A percentile compares a stretch with the other conserved stretches of the same genome.
Conservation (phyloP, 2,888 invertebrate species). For the Theretra japonica region DNA sequence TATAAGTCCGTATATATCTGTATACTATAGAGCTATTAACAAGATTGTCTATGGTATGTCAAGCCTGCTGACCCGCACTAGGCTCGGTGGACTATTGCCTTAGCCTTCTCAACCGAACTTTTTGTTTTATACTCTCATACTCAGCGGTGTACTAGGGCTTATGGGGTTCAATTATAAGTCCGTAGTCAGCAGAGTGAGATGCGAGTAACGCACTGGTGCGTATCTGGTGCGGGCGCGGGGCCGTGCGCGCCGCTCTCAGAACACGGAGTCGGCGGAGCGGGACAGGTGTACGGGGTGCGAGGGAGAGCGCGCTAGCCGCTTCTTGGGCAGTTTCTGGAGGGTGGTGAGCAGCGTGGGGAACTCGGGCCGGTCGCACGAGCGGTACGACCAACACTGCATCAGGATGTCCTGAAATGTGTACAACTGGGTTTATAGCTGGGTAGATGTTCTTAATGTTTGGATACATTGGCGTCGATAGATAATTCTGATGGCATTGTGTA, state of each 20-base stretch:
- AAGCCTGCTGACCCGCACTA: no score
- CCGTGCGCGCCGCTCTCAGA: conserved; percentile 77
- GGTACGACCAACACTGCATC: conserved; percentile 98
- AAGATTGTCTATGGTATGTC: no score
- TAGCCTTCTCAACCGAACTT: no score
- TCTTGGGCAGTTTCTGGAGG: conserved; percentile 96
- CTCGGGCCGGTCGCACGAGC: conserved; percentile 93
- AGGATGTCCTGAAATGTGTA: conserved; percentile 91
- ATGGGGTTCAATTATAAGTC: neutral
- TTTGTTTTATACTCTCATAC: no score
- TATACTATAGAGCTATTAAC: no score
- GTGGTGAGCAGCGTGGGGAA: conserved; percentile 93
- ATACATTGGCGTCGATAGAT: no score
- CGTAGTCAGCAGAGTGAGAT: neutral
- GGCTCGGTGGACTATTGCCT: no score
- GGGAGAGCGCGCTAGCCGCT: conserved; percentile 97
- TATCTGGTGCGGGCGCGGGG: neutral
- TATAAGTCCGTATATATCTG: no score
- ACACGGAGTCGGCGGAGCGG: conserved; percentile 97
- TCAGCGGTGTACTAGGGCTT: no score
- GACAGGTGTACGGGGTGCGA: conserved; percentile 99
- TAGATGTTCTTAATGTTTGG: no score
- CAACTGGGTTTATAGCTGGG: neutral
- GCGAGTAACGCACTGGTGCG: neutral
- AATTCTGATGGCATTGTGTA: no score